phyloP scores from a whole-genome alignment of 2,113 vertebrate species.

The Microtus pennsylvanicus region DNA sequence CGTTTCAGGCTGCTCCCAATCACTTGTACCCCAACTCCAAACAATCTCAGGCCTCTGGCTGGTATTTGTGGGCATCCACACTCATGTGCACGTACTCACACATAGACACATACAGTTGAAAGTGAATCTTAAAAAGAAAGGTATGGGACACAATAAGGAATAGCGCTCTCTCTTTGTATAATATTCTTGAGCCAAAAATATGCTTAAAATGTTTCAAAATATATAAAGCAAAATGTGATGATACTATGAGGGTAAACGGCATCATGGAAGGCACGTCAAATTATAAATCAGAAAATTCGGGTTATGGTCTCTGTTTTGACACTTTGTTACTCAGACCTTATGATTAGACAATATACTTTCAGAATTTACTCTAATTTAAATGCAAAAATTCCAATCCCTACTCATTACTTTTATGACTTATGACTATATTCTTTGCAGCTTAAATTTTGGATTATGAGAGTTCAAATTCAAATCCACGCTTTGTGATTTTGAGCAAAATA shows the following conservation, averaged over 20 bases:
- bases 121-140: not conserved
- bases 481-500: constrained; percentile 19
- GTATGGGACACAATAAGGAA: not conserved
- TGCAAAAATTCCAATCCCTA: not conserved
- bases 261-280: not conserved
- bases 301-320: not conserved
- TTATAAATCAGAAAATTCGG: not conserved
- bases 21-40: not conserved
- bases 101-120: not conserved
- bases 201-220: constrained; percentile 32
- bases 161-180: not conserved
- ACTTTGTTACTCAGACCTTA: not conserved
- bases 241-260: not conserved
- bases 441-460: not conserved
- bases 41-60: not conserved
- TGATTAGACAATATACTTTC: not conserved
- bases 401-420: not conserved
- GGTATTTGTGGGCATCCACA: not conserved
- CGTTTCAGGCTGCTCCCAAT: not conserved
- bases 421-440: not conserved
- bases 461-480: not conserved
- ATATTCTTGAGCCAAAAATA: constrained; percentile 1
- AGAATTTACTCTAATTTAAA: constrained; percentile 18
- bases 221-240: not conserved
- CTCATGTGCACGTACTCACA: not conserved